Evolutionary conservation across 2,797 vertebrate genomes (phyloP), one percentile per base, ranked within the genome.

Genomic region (Typhlichthys eigenmanni): DNA sequence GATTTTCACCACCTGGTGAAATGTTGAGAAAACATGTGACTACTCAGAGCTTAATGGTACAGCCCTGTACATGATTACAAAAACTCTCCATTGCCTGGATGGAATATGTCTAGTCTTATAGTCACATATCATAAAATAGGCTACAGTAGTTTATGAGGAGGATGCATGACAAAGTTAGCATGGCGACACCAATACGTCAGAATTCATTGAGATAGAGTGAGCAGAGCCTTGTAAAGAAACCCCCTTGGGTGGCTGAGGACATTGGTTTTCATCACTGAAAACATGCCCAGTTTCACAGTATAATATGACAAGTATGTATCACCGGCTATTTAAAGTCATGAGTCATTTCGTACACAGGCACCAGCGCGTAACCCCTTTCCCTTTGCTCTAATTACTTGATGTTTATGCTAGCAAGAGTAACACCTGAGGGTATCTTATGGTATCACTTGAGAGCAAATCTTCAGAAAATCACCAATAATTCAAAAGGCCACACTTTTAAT

Each of bases 311-410:
- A 49, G 55, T 62, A 13, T 34, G 17, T 60, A 58, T n/a, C 67
- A 38, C 29, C n/a, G 8, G 29, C 75, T 61, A 64, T 65, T 66
- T 65, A 12, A 68, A 65, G 46, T 58, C 47, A 57, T 69, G 57
- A 78, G 58, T 75, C 66, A 78, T 38, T 58, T 7, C n/a, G 4
- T 60, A 76, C 43, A 67, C 2, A 5, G 62, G 49, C 11, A 0
- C 29, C 0, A 0, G 17, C 47, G 60, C 67, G 70, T 65, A 62
- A 16, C 54, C 38, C 0, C 0, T 55, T 73, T 62, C 14, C 32
- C 51, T 48, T 2, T 48, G 17, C 60, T 58, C 61, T 60, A 48
- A 64, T 74, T 76, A 69, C 62, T 32, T 47, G 47, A 64, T 55
- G 58, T 47, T 58, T 7, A 48, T 13, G 13, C 11, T 58, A 53